These are phyloP conservation scores for Microctonus aethiopoides DNA, from an alignment of 2,888 invertebrate genomes.

Conservation along the genomic window DNA sequence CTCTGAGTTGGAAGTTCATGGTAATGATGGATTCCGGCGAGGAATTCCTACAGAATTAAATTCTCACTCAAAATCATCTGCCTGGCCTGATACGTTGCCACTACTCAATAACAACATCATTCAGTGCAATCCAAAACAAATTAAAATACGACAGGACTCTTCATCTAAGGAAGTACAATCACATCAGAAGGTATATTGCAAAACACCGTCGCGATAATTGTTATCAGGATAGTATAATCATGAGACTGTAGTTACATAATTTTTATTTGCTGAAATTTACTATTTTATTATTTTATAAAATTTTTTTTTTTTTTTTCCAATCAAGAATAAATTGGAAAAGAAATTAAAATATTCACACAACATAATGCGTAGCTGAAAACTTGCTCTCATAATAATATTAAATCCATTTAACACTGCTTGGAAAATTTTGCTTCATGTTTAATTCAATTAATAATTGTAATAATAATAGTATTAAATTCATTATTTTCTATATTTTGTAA, in stretches of 20 bases:
- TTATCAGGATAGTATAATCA: conserved; percentile 13
- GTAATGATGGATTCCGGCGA: conserved; percentile 60
- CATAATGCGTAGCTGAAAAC: too few species aligned
- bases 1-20: conserved; percentile 64
- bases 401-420: conserved; percentile 64
- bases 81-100: conserved; percentile 67
- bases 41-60: conserved; percentile 56
- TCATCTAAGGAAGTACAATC: conserved; percentile 70
- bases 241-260: conserved; percentile 20
- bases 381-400: too few species aligned
- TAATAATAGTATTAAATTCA: neutral
- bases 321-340: neutral
- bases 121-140: conserved; percentile 70
- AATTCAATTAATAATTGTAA: conserved; percentile 3
- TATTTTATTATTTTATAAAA: conserved; percentile 16
- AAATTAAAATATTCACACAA: too few species aligned
- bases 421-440: conserved; percentile 39
- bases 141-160: conserved; percentile 70
- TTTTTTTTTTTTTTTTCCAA: neutral
- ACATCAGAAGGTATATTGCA: conserved; percentile 59
- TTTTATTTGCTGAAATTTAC: neutral
- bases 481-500: neutral
- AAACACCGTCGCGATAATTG: conserved; percentile 30
- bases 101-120: conserved; percentile 15
- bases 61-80: conserved; percentile 65